Base-by-base conservation (phyloP, 2,888 invertebrate species). In the Omphaloscelis lunosa region DNA sequence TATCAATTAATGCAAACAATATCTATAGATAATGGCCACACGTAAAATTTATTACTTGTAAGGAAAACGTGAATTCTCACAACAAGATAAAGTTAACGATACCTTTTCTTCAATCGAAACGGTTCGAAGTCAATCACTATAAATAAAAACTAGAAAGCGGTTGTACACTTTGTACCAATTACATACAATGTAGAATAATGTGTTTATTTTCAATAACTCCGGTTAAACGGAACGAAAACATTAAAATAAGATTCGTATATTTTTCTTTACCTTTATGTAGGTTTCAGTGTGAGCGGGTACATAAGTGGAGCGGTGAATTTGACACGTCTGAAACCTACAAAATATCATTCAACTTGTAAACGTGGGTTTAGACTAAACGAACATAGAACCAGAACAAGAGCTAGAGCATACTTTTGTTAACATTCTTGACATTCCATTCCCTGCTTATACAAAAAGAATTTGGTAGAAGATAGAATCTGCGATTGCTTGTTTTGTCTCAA, bases 221-320 rank as follows among this genome's bases (percentile, higher is more conserved):
- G 39, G 81, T 88, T 85, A 90, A 90, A 89, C 90, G 83, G 90
- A 88, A 78, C 90, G 82, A 77, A 84, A 79, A 48, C 88, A 90
- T 93, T 91, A 93, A 92, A 90, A 86, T 91, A 85, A 89, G 91
- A 79, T 51, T 71, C 92, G 91, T 93, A 86, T 93, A 91, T 93
- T 92, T 93, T 92, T 92, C 88, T 86, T 85, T 86, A 81, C 86
- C 80, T 89, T 86, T 45, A 12, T 39, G 17, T 27, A 71, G 89
- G 90, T 68, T 11, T 6, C 8, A 88, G 68, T 92, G 84, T 0
- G 0, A 90, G 93, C 93, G 92, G 73, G 6, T 9, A 71, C 61
- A 69, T 74, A 41, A 82, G 86, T 86, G 83, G 72, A 87, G 82
- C 84, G 48, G 48, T 11, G 92, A 23, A 11, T 9, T 4, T 7